Evolutionary conservation across 1,140 invertebrate genomes (phyloP).

Genomic region (Orchesella cincta): DNA sequence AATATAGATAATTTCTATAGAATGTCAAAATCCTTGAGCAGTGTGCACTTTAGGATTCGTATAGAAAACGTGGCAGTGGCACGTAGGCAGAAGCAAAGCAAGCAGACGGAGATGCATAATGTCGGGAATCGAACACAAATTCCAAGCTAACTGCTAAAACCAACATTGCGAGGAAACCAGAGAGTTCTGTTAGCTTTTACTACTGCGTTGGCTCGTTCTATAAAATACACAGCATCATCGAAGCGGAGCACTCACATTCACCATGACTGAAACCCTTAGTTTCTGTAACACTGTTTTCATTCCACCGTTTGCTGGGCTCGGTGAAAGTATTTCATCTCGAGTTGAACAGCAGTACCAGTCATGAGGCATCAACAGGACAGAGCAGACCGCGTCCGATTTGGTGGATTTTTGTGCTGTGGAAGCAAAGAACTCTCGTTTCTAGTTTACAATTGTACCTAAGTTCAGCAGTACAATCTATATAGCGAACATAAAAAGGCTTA

Average conservation of each 20-base stretch:
- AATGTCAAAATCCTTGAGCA: too few species aligned
- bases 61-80: too few species aligned
- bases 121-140: too few species aligned
- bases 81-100: too few species aligned
- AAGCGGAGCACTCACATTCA: not conserved
- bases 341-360: not conserved
- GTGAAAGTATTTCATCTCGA: not conserved
- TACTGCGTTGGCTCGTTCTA: not conserved
- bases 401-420: not conserved
- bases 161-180: not conserved
- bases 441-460: not conserved
- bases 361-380: conserved; percentile 4
- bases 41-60: too few species aligned
- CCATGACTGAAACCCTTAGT: not conserved
- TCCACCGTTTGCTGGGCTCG: not conserved
- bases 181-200: not conserved
- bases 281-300: not conserved
- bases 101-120: too few species aligned
- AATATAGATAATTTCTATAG: too few species aligned
- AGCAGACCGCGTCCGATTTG: not conserved
- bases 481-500: too few species aligned
- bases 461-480: not conserved
- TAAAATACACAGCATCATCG: not conserved
- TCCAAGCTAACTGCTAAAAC: not conserved
- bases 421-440: not conserved